phyloP scores from a whole-genome alignment of 1,140 invertebrate species.

The Penaeus japonicus region DNA sequence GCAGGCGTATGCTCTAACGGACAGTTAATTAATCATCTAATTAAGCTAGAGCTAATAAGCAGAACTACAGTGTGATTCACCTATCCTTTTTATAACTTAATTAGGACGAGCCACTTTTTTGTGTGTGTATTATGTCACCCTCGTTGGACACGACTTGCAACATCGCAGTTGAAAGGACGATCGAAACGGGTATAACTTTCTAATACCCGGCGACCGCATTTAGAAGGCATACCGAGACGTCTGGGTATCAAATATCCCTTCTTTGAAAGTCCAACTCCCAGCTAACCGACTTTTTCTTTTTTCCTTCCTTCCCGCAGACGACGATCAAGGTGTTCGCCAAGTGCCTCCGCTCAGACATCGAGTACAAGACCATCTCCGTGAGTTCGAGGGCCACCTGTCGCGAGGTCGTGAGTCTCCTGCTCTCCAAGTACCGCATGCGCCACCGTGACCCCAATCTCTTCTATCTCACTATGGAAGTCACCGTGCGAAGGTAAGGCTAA shows the following conservation, averaged over 20 bases:
- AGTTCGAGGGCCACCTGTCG: conserved; percentile 84
- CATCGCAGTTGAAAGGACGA: too few relatives aligned
- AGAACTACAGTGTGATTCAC: too few relatives aligned
- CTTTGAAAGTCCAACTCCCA: background rate
- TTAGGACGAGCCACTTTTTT: too few relatives aligned
- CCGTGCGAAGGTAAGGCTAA: conserved; percentile 69
- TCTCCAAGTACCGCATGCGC: conserved; percentile 89
- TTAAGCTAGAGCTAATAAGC: too few relatives aligned
- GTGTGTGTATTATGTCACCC: too few relatives aligned
- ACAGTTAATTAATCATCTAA: too few relatives aligned
- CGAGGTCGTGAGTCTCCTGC: conserved; percentile 82
- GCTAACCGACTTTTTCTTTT: background rate
- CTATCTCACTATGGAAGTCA: conserved; percentile 92
- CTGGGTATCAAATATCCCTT: background rate
- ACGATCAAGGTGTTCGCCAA: conserved; percentile 90
- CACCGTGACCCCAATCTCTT: conserved; percentile 91
- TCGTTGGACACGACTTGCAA: too few relatives aligned
- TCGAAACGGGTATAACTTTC: too few relatives aligned
- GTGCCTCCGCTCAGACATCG: conserved; percentile 87
- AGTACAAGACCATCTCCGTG: conserved; percentile 90
- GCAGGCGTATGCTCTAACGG: too few relatives aligned
- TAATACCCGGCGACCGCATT: too few relatives aligned
- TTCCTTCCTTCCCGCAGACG: conserved; percentile 69
- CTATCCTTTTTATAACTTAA: too few relatives aligned
- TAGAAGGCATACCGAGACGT: too few relatives aligned